phyloP scores from a whole-genome alignment of 2,797 vertebrate species.

The Manis pentadactyla region DNA sequence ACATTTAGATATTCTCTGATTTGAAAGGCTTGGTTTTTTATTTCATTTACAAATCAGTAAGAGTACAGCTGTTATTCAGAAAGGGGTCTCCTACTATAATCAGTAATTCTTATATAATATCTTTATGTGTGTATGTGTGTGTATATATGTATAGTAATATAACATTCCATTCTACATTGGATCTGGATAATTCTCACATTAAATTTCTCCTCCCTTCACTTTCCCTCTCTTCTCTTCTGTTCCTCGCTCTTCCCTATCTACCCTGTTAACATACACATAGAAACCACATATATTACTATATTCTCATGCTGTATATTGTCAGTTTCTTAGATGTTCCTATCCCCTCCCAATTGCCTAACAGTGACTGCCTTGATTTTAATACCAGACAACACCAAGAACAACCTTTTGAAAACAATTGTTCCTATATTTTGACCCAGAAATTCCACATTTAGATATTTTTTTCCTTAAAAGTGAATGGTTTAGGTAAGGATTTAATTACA shows the following conservation, averaged over 20 bases:
- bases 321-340: neutral
- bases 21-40: neutral
- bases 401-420: neutral
- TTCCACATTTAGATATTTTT: neutral
- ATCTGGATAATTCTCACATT: neutral
- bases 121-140: no score
- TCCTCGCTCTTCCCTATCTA: neutral
- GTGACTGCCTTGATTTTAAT: conserved; percentile 14
- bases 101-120: neutral
- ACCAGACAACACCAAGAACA: neutral
- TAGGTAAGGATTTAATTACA: conserved; percentile 5
- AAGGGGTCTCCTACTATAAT: neutral
- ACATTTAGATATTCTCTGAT: neutral
- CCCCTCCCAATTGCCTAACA: neutral
- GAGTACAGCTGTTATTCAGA: neutral
- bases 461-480: neutral
- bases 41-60: neutral
- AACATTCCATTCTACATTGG: neutral
- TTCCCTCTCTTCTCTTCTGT: neutral
- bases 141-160: no score
- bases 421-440: conserved; percentile 8
- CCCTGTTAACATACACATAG: neutral
- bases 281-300: neutral
- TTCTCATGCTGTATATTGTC: neutral
- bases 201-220: neutral